Evolutionary conservation across 2,888 invertebrate genomes (phyloP).

Genomic region (Dioctria linearis): DNA sequence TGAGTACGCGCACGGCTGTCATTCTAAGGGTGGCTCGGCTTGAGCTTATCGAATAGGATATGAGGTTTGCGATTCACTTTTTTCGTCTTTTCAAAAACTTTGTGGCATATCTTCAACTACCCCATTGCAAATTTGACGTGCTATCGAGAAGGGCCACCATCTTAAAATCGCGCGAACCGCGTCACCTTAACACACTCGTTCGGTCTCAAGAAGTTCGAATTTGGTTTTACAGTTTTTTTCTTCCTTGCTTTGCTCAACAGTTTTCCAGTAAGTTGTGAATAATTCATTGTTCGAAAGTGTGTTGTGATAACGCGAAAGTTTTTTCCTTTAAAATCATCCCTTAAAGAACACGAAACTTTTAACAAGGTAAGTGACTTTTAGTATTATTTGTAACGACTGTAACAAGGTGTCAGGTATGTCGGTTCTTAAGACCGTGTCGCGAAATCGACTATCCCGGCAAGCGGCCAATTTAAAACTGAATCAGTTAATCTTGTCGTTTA

Average conservation of each 20-base stretch:
- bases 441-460: slow-evolving; percentile 26
- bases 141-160: slow-evolving; percentile 56
- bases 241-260: neutral
- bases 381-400: neutral
- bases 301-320: slow-evolving; percentile 1
- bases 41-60: slow-evolving; percentile 58
- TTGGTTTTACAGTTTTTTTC: neutral
- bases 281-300: slow-evolving; percentile 4
- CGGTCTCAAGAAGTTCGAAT: neutral
- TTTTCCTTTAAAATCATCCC: neutral
- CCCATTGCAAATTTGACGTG: slow-evolving; percentile 58
- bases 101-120: slow-evolving; percentile 56
- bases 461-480: slow-evolving; percentile 50
- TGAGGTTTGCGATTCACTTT: slow-evolving; percentile 48
- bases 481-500: slow-evolving; percentile 21
- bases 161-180: slow-evolving; percentile 18
- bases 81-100: slow-evolving; percentile 48
- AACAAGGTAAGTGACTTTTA: slow-evolving; percentile 31
- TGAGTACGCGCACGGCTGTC: slow-evolving; percentile 58
- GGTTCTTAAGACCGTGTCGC: neutral
- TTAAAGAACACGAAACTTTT: neutral
- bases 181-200: neutral
- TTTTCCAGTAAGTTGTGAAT: slow-evolving; percentile 14
- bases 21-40: slow-evolving; percentile 57
- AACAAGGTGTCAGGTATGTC: neutral